These are phyloP conservation scores for Teleogryllus occipitalis DNA, from an alignment of 1,140 invertebrate genomes.

Conservation along the genomic window DNA sequence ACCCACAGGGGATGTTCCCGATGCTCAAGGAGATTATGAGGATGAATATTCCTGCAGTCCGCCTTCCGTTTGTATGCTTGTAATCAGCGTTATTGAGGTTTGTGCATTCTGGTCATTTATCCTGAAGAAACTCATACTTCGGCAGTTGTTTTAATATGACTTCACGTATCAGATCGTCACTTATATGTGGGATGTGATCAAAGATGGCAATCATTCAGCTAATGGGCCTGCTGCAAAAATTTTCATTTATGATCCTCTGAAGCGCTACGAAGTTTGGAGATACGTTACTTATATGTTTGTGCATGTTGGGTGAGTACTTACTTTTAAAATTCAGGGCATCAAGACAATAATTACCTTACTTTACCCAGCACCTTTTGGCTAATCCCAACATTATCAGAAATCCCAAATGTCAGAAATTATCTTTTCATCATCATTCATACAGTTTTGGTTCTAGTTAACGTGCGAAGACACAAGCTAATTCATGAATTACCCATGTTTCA, in stretches of 20 bases:
- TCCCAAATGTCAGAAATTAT: too few relatives aligned
- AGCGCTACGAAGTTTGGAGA: slow-evolving; percentile 82
- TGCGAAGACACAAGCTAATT: too few relatives aligned
- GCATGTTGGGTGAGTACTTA: slow-evolving; percentile 72
- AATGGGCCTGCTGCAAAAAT: slow-evolving; percentile 62
- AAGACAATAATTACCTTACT: not conserved
- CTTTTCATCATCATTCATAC: too few relatives aligned
- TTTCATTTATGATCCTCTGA: slow-evolving; percentile 86
- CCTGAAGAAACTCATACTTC: not conserved
- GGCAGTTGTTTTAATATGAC: slow-evolving; percentile 11
- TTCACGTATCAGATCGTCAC: slow-evolving; percentile 29
- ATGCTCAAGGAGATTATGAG: slow-evolving; percentile 61
- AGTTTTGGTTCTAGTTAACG: too few relatives aligned
- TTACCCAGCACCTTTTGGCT: not conserved
- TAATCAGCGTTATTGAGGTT: slow-evolving; percentile 41
- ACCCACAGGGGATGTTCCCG: slow-evolving; percentile 45
- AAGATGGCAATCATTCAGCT: slow-evolving; percentile 37
- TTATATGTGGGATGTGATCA: slow-evolving; percentile 34
- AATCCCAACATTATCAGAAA: too few relatives aligned
- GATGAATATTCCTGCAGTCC: slow-evolving; percentile 80
- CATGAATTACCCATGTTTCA: too few relatives aligned
- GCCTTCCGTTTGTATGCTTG: slow-evolving; percentile 76
- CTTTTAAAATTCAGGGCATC: slow-evolving; percentile 9
- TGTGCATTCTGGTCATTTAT: slow-evolving; percentile 18
- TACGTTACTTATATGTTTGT: slow-evolving; percentile 95